phyloP scores from a whole-genome alignment of 30 jellyfish, hydroid and myxozoan species.

The Chironex yamaguchii region DNA sequence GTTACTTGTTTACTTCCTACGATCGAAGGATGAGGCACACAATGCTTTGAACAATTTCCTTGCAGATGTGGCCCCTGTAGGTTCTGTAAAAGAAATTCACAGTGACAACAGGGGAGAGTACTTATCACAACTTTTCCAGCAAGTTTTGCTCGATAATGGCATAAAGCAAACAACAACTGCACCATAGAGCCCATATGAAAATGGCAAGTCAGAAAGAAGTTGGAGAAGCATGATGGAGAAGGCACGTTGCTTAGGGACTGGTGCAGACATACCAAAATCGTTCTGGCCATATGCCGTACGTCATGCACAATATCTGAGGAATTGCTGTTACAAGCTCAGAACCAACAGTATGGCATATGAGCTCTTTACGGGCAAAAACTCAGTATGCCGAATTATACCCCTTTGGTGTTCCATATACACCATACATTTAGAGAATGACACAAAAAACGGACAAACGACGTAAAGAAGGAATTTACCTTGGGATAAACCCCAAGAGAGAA shows the following conservation, averaged over 20 bases:
- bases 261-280: background rate
- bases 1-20: constrained; percentile 1
- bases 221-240: background rate
- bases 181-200: background rate
- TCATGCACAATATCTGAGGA: background rate
- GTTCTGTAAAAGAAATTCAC: background rate
- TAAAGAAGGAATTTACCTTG: constrained; percentile 40
- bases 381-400: constrained; percentile 18
- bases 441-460: constrained; percentile 29
- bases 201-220: background rate
- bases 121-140: background rate
- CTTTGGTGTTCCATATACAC: constrained; percentile 20
- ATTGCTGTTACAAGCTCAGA: background rate
- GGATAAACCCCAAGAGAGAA: constrained; percentile 1
- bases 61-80: background rate
- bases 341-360: constrained; percentile 39
- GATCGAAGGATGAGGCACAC: background rate
- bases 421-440: constrained; percentile 1
- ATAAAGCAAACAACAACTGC: background rate
- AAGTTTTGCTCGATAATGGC: background rate
- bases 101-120: background rate
- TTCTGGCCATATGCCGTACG: background rate
- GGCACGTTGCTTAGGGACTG: background rate
- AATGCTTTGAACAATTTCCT: background rate
- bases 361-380: constrained; percentile 13